These are phyloP conservation scores for Rhodeus uyekii DNA, from an alignment of 2,797 vertebrate species.

Conservation along the genomic window DNA sequence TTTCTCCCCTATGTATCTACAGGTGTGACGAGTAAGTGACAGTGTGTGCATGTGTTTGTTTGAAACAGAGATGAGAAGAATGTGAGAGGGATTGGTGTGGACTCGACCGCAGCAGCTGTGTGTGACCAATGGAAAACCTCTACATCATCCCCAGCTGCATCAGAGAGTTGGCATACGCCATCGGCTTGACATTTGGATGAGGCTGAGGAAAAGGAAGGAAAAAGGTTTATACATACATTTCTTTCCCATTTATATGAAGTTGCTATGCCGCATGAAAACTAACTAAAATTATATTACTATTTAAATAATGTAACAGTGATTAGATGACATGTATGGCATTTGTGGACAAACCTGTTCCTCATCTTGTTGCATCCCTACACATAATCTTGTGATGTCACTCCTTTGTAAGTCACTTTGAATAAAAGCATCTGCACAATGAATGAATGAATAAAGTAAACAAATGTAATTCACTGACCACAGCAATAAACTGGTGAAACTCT, in stretches of 20 bases:
- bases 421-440: not conserved
- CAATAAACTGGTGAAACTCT: slow-evolving; percentile 95
- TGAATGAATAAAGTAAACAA: not conserved
- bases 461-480: slow-evolving; percentile 84
- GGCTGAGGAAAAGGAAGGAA: slow-evolving; percentile 72
- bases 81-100: slow-evolving; percentile 44
- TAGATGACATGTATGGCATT: not conserved
- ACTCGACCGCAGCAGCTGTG: slow-evolving; percentile 64
- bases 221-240: not conserved
- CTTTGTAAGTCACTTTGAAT: not conserved
- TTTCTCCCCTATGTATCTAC: not conserved
- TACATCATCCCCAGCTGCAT: slow-evolving; percentile 96
- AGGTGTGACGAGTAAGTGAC: not conserved
- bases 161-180: slow-evolving; percentile 93
- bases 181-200: slow-evolving; percentile 96
- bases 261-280: not conserved
- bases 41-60: slow-evolving; percentile 14
- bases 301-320: not conserved
- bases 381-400: not conserved
- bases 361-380: not conserved
- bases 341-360: not conserved
- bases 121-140: slow-evolving; percentile 56
- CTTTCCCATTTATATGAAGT: not conserved
- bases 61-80: slow-evolving; percentile 30
- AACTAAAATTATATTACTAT: not conserved